These are phyloP conservation scores for Thermophis baileyi DNA, from an alignment of 2,113 vertebrate genomes.

Conservation along the genomic window DNA sequence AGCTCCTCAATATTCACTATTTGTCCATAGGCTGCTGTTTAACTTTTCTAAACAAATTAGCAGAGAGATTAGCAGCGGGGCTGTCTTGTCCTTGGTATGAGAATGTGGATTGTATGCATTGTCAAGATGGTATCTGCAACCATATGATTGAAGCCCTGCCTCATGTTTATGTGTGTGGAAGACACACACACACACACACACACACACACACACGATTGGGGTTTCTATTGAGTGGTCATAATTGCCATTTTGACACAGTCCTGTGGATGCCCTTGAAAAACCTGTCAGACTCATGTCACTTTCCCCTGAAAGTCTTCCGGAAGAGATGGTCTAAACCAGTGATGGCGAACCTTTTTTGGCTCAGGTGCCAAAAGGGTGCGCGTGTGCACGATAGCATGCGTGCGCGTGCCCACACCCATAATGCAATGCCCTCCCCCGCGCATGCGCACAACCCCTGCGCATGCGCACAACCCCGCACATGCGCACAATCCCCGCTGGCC, in stretches of 20 bases:
- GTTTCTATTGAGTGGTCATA: neutral
- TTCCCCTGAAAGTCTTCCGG: neutral
- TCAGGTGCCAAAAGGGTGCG: too few species aligned
- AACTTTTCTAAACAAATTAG: neutral
- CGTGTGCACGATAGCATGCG: too few species aligned
- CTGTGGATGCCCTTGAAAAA: neutral
- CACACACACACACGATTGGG: neutral
- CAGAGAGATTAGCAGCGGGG: neutral
- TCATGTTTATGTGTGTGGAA: neutral
- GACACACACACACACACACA: neutral
- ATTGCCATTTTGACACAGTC: neutral
- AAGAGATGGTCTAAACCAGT: neutral
- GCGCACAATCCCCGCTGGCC: too few species aligned
- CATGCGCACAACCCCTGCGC: too few species aligned
- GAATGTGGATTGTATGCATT: neutral
- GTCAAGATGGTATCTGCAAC: neutral
- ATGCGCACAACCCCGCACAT: too few species aligned
- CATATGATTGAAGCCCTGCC: neutral
- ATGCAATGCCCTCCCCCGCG: too few species aligned
- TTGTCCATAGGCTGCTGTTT: neutral
- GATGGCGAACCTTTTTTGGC: too few species aligned
- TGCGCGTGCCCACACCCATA: too few species aligned
- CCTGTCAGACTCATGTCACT: neutral
- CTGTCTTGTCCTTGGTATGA: neutral
- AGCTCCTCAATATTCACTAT: neutral